Evolutionary conservation across 2,797 vertebrate genomes (phyloP), one percentile per base, ranked within the genome.

Genomic region (Sciurus vulgaris): DNA sequence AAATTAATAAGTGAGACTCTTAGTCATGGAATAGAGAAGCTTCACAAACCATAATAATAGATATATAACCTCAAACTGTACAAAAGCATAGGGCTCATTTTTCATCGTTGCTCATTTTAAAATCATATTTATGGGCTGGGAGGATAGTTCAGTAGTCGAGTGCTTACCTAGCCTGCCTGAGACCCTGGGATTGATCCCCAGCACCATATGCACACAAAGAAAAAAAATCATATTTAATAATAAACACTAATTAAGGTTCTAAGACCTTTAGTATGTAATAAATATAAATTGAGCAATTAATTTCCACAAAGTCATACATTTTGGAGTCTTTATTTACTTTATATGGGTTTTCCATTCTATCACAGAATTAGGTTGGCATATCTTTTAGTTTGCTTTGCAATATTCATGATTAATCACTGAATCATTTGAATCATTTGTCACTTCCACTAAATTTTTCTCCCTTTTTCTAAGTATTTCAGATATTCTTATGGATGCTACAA

Each of bases 51-150:
- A 90, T 24, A 76, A 59, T 54, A 26, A 70, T 95, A 82, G 44
- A 63, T 49, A 20, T 28, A 22, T 77, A 90, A 13, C 22, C 15
- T 79, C 26, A 56, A 86, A 82, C 8, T 18, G 1, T 77, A n/a
- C 18, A 47, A 81, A 82, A 30, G 1, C 76, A 49, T 26, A 74
- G 20, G 9, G 13, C 13, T 78, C 38, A 73, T 67, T 67, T 56
- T 86, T 61, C 7, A 82, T 77, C 65, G 35, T 87, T 73, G 12
- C 24, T 86, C 77, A 59, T 83, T 86, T 92, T 83, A n/a, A 89
- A 59, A 86, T 89, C 14, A 26, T 49, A 70, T 63, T 84, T 70
- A 78, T 33, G 65, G 33, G 15, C 30, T n/a, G 33, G 65, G 33
- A 33, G 30, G 3, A 30, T 14, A 33, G 63, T 30, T 33, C 5